These are phyloP conservation scores for Gandaritis pyraliata DNA, from an alignment of 2,888 invertebrate species.

Conservation along the genomic window DNA sequence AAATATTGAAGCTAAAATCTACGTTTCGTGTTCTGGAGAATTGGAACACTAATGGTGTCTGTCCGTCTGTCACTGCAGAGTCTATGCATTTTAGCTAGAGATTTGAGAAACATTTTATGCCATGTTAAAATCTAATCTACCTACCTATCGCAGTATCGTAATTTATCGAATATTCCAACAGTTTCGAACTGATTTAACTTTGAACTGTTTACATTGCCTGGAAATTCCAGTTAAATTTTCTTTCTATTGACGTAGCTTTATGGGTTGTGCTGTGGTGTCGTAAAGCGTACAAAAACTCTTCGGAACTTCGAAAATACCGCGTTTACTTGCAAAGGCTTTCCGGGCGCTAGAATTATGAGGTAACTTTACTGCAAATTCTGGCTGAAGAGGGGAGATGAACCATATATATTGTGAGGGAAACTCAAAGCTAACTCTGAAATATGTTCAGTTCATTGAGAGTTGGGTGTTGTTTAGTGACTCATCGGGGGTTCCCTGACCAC, in stretches of 20 bases:
- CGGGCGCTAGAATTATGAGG: slow-evolving; percentile 68
- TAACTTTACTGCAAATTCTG: slow-evolving; percentile 62
- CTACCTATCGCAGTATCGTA: too few species aligned
- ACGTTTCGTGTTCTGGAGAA: too few species aligned
- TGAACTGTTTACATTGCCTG: too few species aligned
- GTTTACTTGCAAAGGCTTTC: slow-evolving; percentile 71
- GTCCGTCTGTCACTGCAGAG: too few species aligned
- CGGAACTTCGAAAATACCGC: slow-evolving; percentile 63
- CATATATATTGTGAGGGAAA: slow-evolving; percentile 49
- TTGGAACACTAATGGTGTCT: too few species aligned
- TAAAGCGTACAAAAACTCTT: slow-evolving; percentile 64
- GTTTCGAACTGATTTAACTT: too few species aligned
- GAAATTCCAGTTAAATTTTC: neutral
- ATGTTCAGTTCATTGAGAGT: slow-evolving; percentile 29
- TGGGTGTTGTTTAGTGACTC: slow-evolving; percentile 22
- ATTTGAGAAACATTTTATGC: too few species aligned
- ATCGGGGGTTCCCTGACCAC: slow-evolving; percentile 6
- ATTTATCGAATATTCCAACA: too few species aligned
- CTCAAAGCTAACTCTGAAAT: slow-evolving; percentile 27
- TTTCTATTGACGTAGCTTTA: slow-evolving; percentile 11
- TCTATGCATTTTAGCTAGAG: too few species aligned
- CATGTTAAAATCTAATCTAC: too few species aligned
- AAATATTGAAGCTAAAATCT: too few species aligned
- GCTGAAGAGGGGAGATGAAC: slow-evolving; percentile 42
- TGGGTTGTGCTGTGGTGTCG: slow-evolving; percentile 32